Conservation (phyloP, 92 coral and sea anemone species). For the Hydrozoanthus gracilis region DNA sequence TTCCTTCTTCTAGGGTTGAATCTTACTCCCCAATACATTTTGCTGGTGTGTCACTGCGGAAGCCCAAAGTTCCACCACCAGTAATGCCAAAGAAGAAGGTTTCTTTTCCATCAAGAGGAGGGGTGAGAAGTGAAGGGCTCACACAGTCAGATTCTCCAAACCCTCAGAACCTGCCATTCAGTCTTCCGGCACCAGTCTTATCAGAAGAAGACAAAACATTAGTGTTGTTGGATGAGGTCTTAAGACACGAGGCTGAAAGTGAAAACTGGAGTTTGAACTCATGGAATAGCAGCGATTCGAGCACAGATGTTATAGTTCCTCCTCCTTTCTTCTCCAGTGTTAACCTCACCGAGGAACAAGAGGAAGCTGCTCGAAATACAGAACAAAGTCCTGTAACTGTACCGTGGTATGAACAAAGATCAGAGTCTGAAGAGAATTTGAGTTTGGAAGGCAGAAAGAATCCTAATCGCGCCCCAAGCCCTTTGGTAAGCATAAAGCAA, state of each 20-base stretch:
- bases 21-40: neutral
- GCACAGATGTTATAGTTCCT: conserved; percentile 70
- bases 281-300: conserved; percentile 94
- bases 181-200: conserved; percentile 65
- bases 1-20: conserved; percentile 32
- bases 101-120: conserved; percentile 37
- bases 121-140: neutral
- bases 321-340: conserved; percentile 60
- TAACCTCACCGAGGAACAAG: conserved; percentile 40
- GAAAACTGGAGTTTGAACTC: conserved; percentile 98
- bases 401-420: conserved; percentile 78
- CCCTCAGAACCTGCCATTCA: conserved; percentile 54
- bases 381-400: conserved; percentile 2
- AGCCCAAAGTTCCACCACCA: conserved; percentile 75
- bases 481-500: neutral
- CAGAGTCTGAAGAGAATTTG: conserved; percentile 80
- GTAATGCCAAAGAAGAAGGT: conserved; percentile 81
- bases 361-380: conserved; percentile 15
- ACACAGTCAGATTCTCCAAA: conserved; percentile 36
- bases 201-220: conserved; percentile 85
- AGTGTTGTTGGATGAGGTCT: conserved; percentile 89
- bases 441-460: conserved; percentile 49
- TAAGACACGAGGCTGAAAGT: conserved; percentile 89
- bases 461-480: conserved; percentile 22
- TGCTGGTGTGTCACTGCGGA: conserved; percentile 17